Evolutionary conservation across 1,140 invertebrate species (phyloP).

Genomic region (Drosophila quadrilineata): DNA sequence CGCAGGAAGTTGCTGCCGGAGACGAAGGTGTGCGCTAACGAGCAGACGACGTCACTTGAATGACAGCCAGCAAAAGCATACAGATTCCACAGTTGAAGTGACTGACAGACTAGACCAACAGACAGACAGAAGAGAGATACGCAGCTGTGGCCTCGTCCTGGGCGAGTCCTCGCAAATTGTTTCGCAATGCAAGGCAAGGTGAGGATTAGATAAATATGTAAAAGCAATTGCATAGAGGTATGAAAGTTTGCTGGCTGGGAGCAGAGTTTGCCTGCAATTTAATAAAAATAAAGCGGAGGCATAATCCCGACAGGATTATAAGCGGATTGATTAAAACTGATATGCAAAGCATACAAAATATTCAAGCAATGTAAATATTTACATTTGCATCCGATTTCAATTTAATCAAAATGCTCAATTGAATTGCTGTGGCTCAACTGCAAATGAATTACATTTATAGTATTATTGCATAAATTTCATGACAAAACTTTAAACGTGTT

Average conservation of each 20-base stretch:
- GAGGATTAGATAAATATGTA: constrained; percentile 68
- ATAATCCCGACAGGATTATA: too few relatives aligned
- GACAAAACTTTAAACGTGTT: not conserved
- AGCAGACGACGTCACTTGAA: constrained; percentile 73
- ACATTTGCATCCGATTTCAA: not conserved
- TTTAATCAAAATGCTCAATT: not conserved
- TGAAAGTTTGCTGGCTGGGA: constrained; percentile 50
- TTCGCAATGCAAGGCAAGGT: constrained; percentile 66
- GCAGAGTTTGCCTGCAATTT: not conserved
- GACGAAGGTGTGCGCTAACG: constrained; percentile 62
- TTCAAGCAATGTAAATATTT: not conserved
- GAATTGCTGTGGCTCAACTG: not conserved
- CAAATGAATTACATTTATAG: constrained; percentile 6
- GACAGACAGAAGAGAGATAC: constrained; percentile 8
- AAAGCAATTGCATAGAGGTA: constrained; percentile 56
- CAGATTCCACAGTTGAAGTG: constrained; percentile 6
- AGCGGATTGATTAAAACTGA: not conserved
- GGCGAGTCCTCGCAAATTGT: constrained; percentile 68
- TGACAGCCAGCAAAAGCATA: constrained; percentile 58
- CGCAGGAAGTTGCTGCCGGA: not conserved
- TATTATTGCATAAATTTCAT: not conserved
- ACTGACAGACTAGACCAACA: not conserved
- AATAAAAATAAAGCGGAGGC: too few relatives aligned
- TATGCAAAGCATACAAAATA: not conserved
- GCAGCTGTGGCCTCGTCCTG: constrained; percentile 37